These are phyloP conservation scores for Halictus rubicundus DNA, from an alignment of 1,140 invertebrate species.

Conservation along the genomic window DNA sequence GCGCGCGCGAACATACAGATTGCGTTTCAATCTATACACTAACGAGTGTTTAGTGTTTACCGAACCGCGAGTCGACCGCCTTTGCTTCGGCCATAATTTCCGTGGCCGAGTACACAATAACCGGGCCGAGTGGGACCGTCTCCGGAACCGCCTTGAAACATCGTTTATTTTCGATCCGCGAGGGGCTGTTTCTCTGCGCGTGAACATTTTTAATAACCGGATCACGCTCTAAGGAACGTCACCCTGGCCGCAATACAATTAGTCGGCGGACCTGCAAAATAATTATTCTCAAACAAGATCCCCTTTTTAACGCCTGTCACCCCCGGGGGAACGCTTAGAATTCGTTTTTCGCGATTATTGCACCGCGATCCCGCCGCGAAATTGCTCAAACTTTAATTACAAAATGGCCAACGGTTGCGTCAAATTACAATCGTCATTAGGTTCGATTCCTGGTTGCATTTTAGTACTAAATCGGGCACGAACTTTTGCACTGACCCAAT, in stretches of 20 bases:
- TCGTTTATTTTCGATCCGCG: constrained; percentile 9
- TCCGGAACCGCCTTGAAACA: constrained; percentile 2
- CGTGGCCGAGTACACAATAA: constrained; percentile 72
- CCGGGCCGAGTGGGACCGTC: constrained; percentile 41
- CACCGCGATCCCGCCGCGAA: no score
- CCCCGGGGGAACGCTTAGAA: no score
- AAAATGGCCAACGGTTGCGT: no score
- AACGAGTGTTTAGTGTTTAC: constrained; percentile 80
- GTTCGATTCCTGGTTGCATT: no score
- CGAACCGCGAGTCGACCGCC: constrained; percentile 76
- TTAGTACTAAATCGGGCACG: no score
- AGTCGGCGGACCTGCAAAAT: no score
- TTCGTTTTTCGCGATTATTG: no score
- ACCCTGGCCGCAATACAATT: not conserved
- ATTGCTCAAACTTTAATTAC: no score
- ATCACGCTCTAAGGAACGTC: not conserved
- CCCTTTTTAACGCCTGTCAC: no score
- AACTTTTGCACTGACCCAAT: no score
- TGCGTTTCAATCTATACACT: constrained; percentile 79
- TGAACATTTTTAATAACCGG: not conserved
- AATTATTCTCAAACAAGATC: no score
- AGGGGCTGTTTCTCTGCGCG: not conserved
- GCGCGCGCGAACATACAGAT: constrained; percentile 77
- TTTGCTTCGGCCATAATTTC: constrained; percentile 76
- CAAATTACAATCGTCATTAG: no score